A percentile compares a stretch with the other conserved stretches of the same genome.
phyloP scores from a whole-genome alignment of 2,113 vertebrate species.

The Nesospiza acunhae region DNA sequence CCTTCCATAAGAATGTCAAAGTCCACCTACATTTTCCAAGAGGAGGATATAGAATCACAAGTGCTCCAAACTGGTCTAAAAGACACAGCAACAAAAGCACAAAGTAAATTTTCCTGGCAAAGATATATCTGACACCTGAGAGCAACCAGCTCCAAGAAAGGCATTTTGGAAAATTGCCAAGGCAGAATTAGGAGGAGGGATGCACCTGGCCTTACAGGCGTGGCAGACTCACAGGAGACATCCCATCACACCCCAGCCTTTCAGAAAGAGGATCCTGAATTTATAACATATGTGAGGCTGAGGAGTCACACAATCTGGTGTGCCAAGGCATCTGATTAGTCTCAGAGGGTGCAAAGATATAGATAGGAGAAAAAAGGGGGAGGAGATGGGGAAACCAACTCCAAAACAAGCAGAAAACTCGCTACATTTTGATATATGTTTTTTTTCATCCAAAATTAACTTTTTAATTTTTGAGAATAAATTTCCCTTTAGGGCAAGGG shows the following conservation, averaged over 20 bases:
- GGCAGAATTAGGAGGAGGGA: neutral
- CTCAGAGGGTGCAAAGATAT: neutral
- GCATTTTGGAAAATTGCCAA: neutral
- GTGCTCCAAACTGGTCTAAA: neutral
- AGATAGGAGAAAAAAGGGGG: neutral
- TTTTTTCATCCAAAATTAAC: neutral
- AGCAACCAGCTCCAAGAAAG: neutral
- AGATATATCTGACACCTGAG: neutral
- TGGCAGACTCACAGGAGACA: neutral
- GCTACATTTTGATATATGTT: neutral
- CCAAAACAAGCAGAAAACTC: neutral
- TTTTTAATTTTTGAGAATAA: neutral
- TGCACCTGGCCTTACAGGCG: neutral
- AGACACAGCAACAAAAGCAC: neutral
- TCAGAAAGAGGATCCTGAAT: neutral
- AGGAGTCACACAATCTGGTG: neutral
- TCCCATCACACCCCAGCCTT: neutral
- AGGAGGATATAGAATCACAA: neutral
- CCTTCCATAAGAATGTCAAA: neutral
- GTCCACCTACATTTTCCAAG: neutral
- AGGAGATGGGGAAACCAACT: neutral
- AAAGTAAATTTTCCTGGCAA: neutral
- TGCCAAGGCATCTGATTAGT: constrained; percentile 46
- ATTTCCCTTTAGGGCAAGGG: neutral
- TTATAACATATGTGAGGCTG: neutral